phyloP scores from a whole-genome alignment of 2,888 invertebrate genomes.

The Phengaris arion region DNA sequence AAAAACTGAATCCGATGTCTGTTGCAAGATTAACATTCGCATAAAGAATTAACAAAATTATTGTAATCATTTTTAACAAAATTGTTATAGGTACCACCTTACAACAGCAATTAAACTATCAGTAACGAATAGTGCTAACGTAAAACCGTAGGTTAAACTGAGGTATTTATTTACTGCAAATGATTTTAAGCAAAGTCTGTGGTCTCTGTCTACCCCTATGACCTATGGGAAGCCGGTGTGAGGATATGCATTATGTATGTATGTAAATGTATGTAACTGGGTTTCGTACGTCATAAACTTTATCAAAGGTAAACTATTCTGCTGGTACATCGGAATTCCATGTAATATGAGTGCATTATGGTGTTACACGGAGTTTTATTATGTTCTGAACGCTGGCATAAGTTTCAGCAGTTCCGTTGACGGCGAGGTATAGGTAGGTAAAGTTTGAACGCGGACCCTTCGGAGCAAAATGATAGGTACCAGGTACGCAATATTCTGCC shows the following conservation, averaged over 20 bases:
- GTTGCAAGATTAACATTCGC: conserved; percentile 39
- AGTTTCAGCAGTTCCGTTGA: too few species aligned
- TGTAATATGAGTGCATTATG: not conserved
- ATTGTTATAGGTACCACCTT: too few species aligned
- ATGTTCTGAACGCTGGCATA: too few species aligned
- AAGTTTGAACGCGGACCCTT: not conserved
- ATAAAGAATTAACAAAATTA: conserved; percentile 19
- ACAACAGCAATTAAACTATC: too few species aligned
- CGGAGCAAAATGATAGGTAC: too few species aligned
- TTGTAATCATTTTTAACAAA: not conserved
- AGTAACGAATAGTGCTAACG: not conserved
- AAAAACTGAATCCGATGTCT: conserved; percentile 44
- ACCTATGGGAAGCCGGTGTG: not conserved
- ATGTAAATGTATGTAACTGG: conserved; percentile 16
- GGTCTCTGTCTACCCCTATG: not conserved
- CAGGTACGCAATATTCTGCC: too few species aligned
- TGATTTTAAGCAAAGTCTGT: too few species aligned
- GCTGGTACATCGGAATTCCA: conserved; percentile 9
- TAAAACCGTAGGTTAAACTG: not conserved
- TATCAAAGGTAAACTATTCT: conserved; percentile 12
- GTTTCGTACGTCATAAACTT: conserved; percentile 10
- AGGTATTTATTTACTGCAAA: not conserved
- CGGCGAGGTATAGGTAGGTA: too few species aligned
- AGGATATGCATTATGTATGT: not conserved
- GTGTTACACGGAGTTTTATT: not conserved